Evolutionary conservation across 2,888 invertebrate genomes (phyloP), one percentile per base, ranked within the genome.

Genomic region (Aphrophora alni): DNA sequence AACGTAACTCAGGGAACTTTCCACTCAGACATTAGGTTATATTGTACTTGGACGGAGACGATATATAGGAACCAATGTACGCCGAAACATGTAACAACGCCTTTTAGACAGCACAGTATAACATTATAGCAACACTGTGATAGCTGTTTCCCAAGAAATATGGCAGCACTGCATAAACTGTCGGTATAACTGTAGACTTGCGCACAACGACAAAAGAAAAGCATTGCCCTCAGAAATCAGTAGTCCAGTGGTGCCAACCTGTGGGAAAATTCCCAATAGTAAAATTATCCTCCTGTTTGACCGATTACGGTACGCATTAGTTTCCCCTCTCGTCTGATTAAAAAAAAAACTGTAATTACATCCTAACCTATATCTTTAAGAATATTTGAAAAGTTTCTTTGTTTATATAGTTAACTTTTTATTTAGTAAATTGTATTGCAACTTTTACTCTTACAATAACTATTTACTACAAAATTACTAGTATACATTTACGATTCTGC

Each of bases 151-250:
- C 21, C 14, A 2, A 21, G 59, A 59, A 59, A 59, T 59, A 21
- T 59, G 59, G 59, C 59, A 59, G 59, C 59, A 59, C 59, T 59
- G 59, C 59, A 21, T 59, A 21, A 44, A 59, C 59, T 59, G 59
- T 59, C 21, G 21, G 3, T 3, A 21, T 4, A 12, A 14, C 17
- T 44, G 8, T 7, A 7, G 59, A n/a, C n/a, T n/a, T n/a, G 21
- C 59, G 59, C 59, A n/a, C 21, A 59, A 59, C 1, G 21, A 59
- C 59, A 21, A 59, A 59, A 59, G 44, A 44, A 44, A 44, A 44
- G 44, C 59, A 59, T 59, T 59, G 59, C 59, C 59, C 59, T 59
- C 59, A 10, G 59, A 59, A 59, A 59, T 59, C 59, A 8, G 59
- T 59, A 59, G 21, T 59, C 10, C 59, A n/a, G 21, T n/a, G 21